A percentile compares a stretch with the other conserved stretches of the same genome.
Conservation (phyloP, 2,113 vertebrate genomes). For the Notiomystis cincta region DNA sequence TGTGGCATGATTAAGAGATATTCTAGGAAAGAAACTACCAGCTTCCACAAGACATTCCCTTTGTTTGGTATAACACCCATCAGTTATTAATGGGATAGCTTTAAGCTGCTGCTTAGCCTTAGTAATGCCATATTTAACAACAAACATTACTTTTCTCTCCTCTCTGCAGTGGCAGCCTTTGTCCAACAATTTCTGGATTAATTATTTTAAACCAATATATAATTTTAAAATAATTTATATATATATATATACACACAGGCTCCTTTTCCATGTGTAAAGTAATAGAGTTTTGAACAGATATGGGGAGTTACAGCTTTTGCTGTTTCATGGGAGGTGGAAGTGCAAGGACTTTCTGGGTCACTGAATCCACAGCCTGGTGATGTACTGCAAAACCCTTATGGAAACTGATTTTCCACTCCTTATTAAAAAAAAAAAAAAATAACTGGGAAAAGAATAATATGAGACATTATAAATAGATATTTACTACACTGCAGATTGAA, state of each 20-base stretch:
- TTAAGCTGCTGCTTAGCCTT: background rate
- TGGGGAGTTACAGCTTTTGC: background rate
- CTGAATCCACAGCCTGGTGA: background rate
- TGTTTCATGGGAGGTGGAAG: background rate
- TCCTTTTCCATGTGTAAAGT: background rate
- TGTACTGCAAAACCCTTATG: background rate
- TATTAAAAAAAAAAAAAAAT: background rate
- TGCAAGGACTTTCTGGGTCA: background rate
- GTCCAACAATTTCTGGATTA: background rate
- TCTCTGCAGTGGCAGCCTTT: background rate
- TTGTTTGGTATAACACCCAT: background rate
- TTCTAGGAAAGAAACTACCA: background rate
- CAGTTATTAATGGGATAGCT: background rate
- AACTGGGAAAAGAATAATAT: background rate
- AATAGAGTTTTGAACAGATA: background rate
- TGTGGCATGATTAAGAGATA: constrained; percentile 19
- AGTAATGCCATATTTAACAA: background rate
- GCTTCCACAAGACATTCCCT: background rate
- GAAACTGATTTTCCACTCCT: background rate
- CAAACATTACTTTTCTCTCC: background rate
- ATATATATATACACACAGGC: background rate
- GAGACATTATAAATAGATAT: background rate
- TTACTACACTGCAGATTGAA: background rate
- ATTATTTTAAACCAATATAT: background rate
- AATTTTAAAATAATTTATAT: background rate